These are phyloP conservation scores for Mallateleia sp. DNA, from an alignment of 2,888 invertebrate genomes.

Conservation along the genomic window DNA sequence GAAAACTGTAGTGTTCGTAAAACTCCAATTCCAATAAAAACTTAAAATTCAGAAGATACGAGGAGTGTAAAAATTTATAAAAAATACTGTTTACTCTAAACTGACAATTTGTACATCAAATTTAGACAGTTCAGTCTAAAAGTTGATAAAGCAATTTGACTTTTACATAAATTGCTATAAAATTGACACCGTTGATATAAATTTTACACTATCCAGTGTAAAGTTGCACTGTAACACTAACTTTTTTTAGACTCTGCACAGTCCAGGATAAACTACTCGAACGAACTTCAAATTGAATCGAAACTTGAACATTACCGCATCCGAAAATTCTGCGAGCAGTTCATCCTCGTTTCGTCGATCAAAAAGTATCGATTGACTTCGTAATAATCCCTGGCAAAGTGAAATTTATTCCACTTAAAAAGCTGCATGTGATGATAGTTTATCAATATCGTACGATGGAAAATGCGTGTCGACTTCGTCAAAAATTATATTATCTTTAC, in stretches of 20 bases:
- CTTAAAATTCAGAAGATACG: too few relatives aligned
- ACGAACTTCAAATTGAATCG: slow-evolving; percentile 30
- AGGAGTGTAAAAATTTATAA: too few relatives aligned
- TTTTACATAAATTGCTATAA: too few relatives aligned
- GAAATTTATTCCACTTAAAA: slow-evolving; percentile 44
- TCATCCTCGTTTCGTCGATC: slow-evolving; percentile 31
- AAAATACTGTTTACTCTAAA: too few relatives aligned
- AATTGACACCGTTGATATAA: background rate
- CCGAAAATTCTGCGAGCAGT: slow-evolving; percentile 4
- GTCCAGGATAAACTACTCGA: background rate
- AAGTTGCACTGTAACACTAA: background rate
- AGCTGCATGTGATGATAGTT: slow-evolving; percentile 18
- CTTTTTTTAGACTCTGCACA: background rate
- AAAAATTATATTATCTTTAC: slow-evolving; percentile 62
- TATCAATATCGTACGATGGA: slow-evolving; percentile 30
- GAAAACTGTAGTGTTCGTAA: too few relatives aligned
- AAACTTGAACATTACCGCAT: slow-evolving; percentile 29
- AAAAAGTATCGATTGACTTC: slow-evolving; percentile 50
- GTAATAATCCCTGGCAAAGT: slow-evolving; percentile 19
- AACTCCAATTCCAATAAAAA: too few relatives aligned
- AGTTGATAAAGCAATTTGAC: too few relatives aligned
- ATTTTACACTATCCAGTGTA: background rate
- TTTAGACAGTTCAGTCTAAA: too few relatives aligned
- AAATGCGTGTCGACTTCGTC: slow-evolving; percentile 39
- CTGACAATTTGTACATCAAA: too few relatives aligned